Conservation (phyloP, 2,888 invertebrate species). For the Argyra leucocephala region DNA sequence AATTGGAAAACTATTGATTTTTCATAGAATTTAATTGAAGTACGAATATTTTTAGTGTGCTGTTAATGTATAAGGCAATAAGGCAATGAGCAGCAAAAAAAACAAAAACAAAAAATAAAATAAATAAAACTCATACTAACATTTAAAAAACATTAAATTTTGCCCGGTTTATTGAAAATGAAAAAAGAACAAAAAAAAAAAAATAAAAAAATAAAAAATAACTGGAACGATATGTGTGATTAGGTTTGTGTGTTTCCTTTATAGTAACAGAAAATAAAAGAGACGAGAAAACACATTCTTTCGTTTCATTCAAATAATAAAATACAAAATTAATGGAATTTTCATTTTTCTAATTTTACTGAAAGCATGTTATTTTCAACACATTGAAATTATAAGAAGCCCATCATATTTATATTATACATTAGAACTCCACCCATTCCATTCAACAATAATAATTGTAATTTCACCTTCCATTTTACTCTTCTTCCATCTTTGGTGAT, state of each 20-base stretch:
- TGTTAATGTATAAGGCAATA: not conserved
- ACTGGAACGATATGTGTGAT: not conserved
- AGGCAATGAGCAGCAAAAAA: too few species aligned
- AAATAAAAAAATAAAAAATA: not conserved
- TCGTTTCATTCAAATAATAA: not conserved
- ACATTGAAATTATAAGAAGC: too few species aligned
- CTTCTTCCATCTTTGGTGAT: too few species aligned
- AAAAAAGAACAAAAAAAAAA: not conserved
- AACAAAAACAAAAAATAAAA: not conserved
- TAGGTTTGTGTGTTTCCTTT: too few species aligned
- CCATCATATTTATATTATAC: too few species aligned
- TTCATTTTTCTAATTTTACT: not conserved
- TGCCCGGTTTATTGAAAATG: not conserved
- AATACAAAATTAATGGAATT: not conserved
- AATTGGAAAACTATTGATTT: conserved; percentile 6
- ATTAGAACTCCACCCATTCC: too few species aligned
- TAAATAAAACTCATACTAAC: not conserved
- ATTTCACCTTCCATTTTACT: too few species aligned
- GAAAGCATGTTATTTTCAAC: conserved; percentile 1
- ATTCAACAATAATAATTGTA: too few species aligned
- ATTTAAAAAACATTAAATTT: not conserved
- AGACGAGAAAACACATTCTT: too few species aligned
- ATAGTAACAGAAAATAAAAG: too few species aligned
- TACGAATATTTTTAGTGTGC: not conserved
- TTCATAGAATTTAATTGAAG: conserved; percentile 3